Base-by-base conservation (phyloP, 2,797 vertebrate genomes). In the Girardinus metallicus region DNA sequence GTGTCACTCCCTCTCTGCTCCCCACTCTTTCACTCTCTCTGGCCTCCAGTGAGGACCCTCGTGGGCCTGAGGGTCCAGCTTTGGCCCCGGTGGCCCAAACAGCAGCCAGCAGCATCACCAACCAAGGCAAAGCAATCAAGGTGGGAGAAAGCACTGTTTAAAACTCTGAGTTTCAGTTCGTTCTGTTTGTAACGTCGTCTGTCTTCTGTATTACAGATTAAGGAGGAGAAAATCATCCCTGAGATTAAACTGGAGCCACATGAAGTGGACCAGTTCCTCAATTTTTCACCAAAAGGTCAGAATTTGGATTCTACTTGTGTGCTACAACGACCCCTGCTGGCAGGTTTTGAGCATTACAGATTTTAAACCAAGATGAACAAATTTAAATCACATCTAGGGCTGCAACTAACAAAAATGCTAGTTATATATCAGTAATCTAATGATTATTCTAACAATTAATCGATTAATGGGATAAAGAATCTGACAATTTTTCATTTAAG, bases 231-330 rank as follows among this genome's bases (percentile, higher is more conserved):
- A 18, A 76, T 96, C 83, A 91, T 96, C 84, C 98, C 98, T 4
- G 96, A 99, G 94, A 98, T 99, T 76, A 99, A 99, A 87, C 88
- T 99, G 94, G 98, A 99, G 83, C 98, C 98, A 29, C 98, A 99
- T 39, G 98, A 99, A 93, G 98, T 99, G 80, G 98, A 99, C 91
- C 98, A 98, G 93, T 99, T 99, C 88, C 96, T 99, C 76, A 99
- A 99, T 90, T 95, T 99, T 77, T 98, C 97, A 71, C 95, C 97
- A 77, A 99, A 99, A 98, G 97, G 98, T 99, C 83, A 87, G 95
- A 86, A 12, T 57, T 53, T 4, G 53, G 34, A 3, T 36, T 29
- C 77, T 62, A 1, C 60, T n/a, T 10, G 6, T 23, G 72, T 62
- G 68, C 85, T 77, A 4, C 5, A 6, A 31, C 1, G 90, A 73